Conservation (phyloP, 64 coral and sea anemone genomes). For the Stichodactyla helianthus region DNA sequence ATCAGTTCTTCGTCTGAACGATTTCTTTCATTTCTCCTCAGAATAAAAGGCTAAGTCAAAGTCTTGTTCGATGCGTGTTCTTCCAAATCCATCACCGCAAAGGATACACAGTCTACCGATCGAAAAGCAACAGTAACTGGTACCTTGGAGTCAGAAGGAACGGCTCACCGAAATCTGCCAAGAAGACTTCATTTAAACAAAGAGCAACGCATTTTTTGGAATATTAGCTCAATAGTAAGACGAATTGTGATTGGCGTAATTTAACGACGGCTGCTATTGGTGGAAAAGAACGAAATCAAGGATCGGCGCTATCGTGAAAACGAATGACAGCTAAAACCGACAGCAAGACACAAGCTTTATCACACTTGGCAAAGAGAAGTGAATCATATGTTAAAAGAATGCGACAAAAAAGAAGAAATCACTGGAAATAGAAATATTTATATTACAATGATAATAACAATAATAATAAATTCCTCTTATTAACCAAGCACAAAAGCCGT, state of each 20-base stretch:
- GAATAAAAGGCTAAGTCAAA: neutral
- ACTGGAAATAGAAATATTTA: too few species aligned
- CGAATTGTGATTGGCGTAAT: neutral
- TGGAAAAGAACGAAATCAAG: neutral
- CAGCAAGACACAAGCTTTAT: neutral
- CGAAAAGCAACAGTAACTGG: neutral
- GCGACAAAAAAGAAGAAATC: neutral
- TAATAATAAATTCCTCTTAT: too few species aligned
- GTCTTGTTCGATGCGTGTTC: neutral
- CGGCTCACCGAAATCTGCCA: conserved; percentile 1
- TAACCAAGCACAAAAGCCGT: too few species aligned
- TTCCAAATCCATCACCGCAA: neutral
- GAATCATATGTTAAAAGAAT: neutral
- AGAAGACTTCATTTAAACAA: neutral
- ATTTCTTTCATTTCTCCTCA: neutral
- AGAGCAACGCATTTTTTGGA: conserved; percentile 1
- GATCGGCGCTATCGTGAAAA: neutral
- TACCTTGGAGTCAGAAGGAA: neutral
- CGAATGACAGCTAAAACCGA: neutral
- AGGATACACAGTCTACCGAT: neutral
- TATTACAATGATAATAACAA: too few species aligned
- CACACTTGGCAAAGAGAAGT: too few species aligned
- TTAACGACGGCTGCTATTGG: neutral
- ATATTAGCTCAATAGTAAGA: neutral
- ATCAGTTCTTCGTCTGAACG: neutral